Evolutionary conservation across 2,888 invertebrate species (phyloP), one percentile per base, ranked within the genome.

Genomic region (Drosophila ezoana): DNA sequence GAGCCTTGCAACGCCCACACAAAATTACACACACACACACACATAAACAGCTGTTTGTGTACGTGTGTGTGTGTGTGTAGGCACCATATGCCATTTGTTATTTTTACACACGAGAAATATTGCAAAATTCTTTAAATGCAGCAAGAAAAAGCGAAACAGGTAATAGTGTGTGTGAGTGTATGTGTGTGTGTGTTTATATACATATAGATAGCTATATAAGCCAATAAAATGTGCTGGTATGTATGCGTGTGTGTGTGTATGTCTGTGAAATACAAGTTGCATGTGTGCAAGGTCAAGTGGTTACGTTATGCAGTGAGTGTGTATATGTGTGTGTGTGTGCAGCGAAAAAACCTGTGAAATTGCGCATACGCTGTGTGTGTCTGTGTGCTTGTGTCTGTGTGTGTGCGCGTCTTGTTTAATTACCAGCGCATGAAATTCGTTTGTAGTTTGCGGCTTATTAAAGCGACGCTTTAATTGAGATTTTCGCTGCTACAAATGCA

Each of bases 221-320:
- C 66, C 72, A 51, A 78, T 72, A 78, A 65, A 78, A 65, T 40
- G 43, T 51, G 43, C 23, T 40, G 43, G 35, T 44, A 8, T 28
- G 28, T 28, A 28, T 28, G 8, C 8, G 8, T 23, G 23, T 8
- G 6, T 23, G 23, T 23, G 28, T 51, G 28, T 57, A 23, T 59
- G 33, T 59, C 23, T 60, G 53, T 63, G 68, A 69, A 82, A 67
- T 70, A 68, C 72, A 75, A 79, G 69, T 64, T 69, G 51, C 60
- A 67, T 66, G 80, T 73, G 75, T 72, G 86, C 89, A 89, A 89
- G 89, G 89, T 89, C 89, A 89, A 87, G 86, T 80, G 68, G 66
- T 78, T 76, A 77, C 72, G 70, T 72, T 79, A 68, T 60, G 37
- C 59, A 40, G 52, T 45, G 14, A 9, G 18, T 54, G n/a, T 43